Percentiles rank a stretch among this genome's conserved stretches.
phyloP scores from a whole-genome alignment of 2,888 invertebrate genomes.

The Melanchra persicariae region DNA sequence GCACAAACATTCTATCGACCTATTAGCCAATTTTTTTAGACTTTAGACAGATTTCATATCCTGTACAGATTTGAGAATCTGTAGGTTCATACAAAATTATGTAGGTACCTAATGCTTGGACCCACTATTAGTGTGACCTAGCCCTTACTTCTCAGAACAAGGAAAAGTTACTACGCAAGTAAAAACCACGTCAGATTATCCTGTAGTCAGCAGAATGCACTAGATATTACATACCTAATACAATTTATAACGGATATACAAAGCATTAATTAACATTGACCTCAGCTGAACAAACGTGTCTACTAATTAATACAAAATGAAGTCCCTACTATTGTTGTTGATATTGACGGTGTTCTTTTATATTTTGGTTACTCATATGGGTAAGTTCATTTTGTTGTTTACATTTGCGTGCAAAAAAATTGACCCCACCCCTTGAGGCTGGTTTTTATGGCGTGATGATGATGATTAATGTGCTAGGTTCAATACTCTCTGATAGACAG shows the following conservation, averaged over 20 bases:
- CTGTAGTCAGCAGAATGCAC: background rate
- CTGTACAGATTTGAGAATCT: too few species aligned
- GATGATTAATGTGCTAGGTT: too few species aligned
- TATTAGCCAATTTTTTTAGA: too few species aligned
- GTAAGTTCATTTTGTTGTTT: slow-evolving; percentile 17
- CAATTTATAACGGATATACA: background rate
- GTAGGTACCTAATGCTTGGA: too few species aligned
- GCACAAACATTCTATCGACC: too few species aligned
- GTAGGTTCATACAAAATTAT: too few species aligned
- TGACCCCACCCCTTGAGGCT: too few species aligned
- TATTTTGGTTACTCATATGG: slow-evolving; percentile 31
- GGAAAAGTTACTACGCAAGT: background rate
- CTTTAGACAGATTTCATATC: too few species aligned
- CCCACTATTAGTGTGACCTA: too few species aligned
- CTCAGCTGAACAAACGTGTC: background rate
- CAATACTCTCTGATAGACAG: too few species aligned
- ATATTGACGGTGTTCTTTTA: slow-evolving; percentile 24
- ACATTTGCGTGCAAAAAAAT: too few species aligned
- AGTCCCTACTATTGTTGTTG: slow-evolving; percentile 22
- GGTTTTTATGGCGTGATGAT: too few species aligned
- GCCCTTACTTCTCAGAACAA: background rate
- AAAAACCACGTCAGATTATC: background rate
- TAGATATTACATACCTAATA: background rate
- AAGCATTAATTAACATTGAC: background rate
- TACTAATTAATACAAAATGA: slow-evolving; percentile 15